Evolutionary conservation across 2,888 invertebrate genomes (phyloP).

Genomic region (Micoletzkya japonica): DNA sequence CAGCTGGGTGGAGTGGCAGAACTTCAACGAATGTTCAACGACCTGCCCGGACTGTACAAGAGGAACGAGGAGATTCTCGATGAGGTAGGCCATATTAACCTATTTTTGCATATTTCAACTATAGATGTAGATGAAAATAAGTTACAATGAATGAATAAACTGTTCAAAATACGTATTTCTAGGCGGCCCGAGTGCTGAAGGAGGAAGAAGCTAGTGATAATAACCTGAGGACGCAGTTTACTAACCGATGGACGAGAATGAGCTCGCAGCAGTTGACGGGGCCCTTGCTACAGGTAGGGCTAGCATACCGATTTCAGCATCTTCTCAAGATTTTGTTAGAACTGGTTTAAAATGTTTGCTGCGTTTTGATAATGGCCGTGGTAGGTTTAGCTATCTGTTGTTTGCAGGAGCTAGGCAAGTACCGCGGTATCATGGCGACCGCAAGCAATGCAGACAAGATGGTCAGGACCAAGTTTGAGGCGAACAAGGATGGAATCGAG

Average conservation of each 20-base stretch:
- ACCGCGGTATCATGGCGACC: conserved; percentile 85
- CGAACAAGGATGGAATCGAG: conserved; percentile 79
- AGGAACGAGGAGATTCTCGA: conserved; percentile 91
- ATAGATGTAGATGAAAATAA: too few relatives aligned
- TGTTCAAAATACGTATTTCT: conserved; percentile 22
- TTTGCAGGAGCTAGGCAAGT: conserved; percentile 80
- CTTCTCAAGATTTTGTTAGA: too few relatives aligned
- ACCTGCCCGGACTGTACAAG: conserved; percentile 85
- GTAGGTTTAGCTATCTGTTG: neutral
- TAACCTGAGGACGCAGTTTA: conserved; percentile 84
- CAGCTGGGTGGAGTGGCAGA: conserved; percentile 50
- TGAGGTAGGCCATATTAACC: too few relatives aligned
- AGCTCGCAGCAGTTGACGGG: conserved; percentile 85
- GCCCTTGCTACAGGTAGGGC: conserved; percentile 73
- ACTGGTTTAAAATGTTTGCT: too few relatives aligned
- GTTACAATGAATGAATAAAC: neutral
- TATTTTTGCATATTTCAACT: too few relatives aligned
- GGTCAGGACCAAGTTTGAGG: conserved; percentile 83
- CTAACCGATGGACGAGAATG: conserved; percentile 87
- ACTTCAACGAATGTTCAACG: conserved; percentile 75
- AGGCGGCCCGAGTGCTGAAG: conserved; percentile 73
- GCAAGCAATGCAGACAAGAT: conserved; percentile 80
- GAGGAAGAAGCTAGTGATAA: conserved; percentile 90
- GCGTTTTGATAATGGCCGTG: neutral
- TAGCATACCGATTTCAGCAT: neutral